phyloP scores from a whole-genome alignment of 2,113 vertebrate genomes.

The Xenotilapia flavipinnis region DNA sequence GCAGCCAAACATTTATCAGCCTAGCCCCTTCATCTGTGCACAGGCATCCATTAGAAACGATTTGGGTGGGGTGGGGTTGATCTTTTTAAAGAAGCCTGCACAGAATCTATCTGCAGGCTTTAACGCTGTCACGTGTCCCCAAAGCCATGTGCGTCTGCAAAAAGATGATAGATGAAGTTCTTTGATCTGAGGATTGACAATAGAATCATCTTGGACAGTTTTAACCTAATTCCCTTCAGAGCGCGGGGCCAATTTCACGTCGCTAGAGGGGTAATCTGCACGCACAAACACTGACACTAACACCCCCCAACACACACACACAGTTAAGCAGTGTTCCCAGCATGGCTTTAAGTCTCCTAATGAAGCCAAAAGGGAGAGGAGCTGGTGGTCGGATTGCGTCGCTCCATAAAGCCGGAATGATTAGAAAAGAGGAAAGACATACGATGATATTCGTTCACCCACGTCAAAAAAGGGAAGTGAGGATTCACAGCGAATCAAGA shows the following conservation, averaged over 20 bases:
- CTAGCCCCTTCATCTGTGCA: not conserved
- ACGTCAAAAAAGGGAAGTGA: conserved; percentile 3
- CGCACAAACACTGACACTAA: not conserved
- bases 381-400: not conserved
- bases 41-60: not conserved
- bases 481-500: conserved; percentile 5
- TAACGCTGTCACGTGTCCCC: not conserved
- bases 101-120: not conserved
- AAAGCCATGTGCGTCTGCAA: conserved; percentile 2
- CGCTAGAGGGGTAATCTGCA: conserved; percentile 42
- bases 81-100: not conserved
- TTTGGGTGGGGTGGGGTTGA: conserved; percentile 25
- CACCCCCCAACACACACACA: not conserved
- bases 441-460: conserved; percentile 9
- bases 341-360: conserved; percentile 44
- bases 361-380: conserved; percentile 31
- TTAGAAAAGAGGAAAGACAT: not conserved
- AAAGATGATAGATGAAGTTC: conserved; percentile 31
- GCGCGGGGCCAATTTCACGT: conserved; percentile 46
- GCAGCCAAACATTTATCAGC: not conserved
- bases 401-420: not conserved
- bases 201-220: conserved; percentile 38
- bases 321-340: conserved; percentile 16
- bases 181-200: conserved; percentile 48
- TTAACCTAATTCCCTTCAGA: conserved; percentile 59